These are phyloP conservation scores for Entomyzon cyanotis DNA, from an alignment of 2,113 vertebrate genomes.

Conservation along the genomic window DNA sequence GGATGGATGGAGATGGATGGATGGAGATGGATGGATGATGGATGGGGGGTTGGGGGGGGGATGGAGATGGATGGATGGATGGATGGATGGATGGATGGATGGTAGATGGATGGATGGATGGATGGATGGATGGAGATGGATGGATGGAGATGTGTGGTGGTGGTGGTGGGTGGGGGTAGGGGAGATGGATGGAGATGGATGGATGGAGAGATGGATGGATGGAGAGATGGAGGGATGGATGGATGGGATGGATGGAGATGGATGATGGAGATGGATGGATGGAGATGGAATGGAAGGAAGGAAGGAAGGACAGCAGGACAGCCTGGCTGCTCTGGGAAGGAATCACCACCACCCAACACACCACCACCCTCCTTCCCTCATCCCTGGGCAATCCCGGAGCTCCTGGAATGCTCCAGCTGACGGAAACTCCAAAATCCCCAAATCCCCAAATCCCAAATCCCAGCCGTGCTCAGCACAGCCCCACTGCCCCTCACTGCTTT, in stretches of 20 bases:
- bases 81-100: background rate
- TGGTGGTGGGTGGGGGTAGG: no score
- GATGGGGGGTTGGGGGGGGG: no score
- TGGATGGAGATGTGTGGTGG: no score
- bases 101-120: background rate
- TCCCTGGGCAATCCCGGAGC: background rate
- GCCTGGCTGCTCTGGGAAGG: background rate
- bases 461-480: background rate
- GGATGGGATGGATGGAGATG: background rate
- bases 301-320: background rate
- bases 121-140: background rate
- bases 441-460: background rate
- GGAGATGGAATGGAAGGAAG: background rate
- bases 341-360: background rate
- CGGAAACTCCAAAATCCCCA: background rate
- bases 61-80: no score
- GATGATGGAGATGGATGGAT: background rate
- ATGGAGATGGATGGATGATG: background rate
- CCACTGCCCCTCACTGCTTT: conserved; percentile 45
- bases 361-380: background rate
- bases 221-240: background rate
- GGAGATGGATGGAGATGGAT: no score
- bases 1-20: background rate
- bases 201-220: background rate
- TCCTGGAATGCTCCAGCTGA: background rate